A percentile compares a stretch with the other conserved stretches of the same genome.
These are phyloP conservation scores for Pegea sp. DNA, from an alignment of 23 tunicate genomes.

Conservation along the genomic window DNA sequence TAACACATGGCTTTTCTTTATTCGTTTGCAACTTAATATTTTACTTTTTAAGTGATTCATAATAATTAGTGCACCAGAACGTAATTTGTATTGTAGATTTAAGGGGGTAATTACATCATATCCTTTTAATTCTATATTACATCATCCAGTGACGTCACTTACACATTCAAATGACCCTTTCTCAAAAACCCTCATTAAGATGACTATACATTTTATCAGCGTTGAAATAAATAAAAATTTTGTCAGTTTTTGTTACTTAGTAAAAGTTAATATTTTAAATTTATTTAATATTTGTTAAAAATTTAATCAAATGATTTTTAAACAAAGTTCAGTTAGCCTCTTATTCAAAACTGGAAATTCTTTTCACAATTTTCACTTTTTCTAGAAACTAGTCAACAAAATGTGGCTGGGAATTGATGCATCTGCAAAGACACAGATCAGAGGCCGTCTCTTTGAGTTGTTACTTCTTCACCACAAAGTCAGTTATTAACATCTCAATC, in stretches of 20 bases:
- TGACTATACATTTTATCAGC: too few species aligned
- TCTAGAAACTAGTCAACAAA: conserved; percentile 49
- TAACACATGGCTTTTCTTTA: too few species aligned
- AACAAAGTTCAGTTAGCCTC: background rate
- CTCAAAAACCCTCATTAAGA: too few species aligned
- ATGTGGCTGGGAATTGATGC: conserved; percentile 76
- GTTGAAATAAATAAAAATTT: background rate
- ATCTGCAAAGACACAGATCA: conserved; percentile 36
- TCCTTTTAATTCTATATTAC: too few species aligned
- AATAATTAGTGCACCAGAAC: too few species aligned
- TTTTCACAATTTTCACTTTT: background rate
- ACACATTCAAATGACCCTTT: too few species aligned
- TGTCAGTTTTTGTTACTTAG: background rate
- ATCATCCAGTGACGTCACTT: too few species aligned
- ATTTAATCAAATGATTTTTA: background rate
- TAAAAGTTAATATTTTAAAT: background rate
- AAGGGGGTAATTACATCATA: too few species aligned
- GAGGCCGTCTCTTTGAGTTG: conserved; percentile 34
- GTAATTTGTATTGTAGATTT: too few species aligned
- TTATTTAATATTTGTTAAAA: background rate
- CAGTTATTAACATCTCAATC: background rate
- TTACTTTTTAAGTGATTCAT: too few species aligned
- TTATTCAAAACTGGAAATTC: background rate
- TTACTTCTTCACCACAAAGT: conserved; percentile 35
- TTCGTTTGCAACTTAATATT: too few species aligned